Conservation (phyloP, 2,797 vertebrate species). For the Luscinia luscinia region DNA sequence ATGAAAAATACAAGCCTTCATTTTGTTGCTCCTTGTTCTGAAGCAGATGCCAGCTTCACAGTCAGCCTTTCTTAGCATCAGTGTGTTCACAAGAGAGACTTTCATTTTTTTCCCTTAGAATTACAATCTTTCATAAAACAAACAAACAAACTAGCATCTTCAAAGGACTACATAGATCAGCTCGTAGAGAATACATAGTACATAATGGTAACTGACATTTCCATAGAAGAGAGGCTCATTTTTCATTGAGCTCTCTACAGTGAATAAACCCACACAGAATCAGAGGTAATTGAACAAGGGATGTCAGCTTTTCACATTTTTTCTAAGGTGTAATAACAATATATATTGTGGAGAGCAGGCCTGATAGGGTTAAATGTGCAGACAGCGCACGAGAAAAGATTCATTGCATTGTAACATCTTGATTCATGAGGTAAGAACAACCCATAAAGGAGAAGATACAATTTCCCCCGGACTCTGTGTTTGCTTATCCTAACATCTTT, state of each 20-base stretch:
- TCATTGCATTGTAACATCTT: background rate
- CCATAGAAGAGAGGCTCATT: background rate
- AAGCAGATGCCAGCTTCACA: constrained; percentile 23
- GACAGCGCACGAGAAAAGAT: background rate
- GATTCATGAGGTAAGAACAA: background rate
- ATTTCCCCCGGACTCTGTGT: background rate
- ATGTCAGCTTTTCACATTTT: background rate
- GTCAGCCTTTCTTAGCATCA: background rate
- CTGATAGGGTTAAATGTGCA: background rate
- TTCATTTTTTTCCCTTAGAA: background rate
- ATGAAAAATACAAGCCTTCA: background rate
- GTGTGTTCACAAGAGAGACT: background rate
- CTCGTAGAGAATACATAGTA: background rate
- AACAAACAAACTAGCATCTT: background rate
- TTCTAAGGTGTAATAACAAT: background rate
- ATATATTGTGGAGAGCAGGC: background rate
- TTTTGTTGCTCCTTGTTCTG: background rate
- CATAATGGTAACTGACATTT: background rate
- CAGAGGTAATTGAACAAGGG: background rate
- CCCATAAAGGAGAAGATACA: background rate
- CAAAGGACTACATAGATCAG: background rate
- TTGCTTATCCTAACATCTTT: background rate
- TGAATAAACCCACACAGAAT: background rate
- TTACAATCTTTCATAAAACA: background rate
- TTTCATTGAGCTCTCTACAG: background rate